These are phyloP conservation scores for Drosophila imparisetae DNA, from an alignment of 2,888 invertebrate species.

Conservation along the genomic window DNA sequence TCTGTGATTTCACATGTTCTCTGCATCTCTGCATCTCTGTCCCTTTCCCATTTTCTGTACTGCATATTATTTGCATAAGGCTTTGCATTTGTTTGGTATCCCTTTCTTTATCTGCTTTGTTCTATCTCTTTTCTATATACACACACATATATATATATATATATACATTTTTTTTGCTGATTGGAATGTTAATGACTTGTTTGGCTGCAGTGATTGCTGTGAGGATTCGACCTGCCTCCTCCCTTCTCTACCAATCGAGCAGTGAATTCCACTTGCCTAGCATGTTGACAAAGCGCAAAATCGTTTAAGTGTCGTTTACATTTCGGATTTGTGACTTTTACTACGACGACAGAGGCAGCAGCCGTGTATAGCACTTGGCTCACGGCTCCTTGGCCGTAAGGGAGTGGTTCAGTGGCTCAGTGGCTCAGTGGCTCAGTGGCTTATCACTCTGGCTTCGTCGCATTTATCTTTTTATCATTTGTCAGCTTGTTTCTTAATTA, in stretches of 20 bases:
- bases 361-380: constrained; percentile 5
- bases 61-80: constrained; percentile 48
- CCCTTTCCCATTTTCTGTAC: constrained; percentile 16
- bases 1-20: constrained; percentile 21
- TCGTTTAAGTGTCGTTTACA: constrained; percentile 60
- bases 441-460: constrained; percentile 14
- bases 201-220: constrained; percentile 45
- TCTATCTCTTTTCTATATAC: neutral
- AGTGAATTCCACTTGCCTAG: constrained; percentile 8
- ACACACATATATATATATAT: neutral
- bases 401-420: constrained; percentile 19
- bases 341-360: neutral
- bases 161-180: constrained; percentile 16
- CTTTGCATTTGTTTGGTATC: constrained; percentile 21
- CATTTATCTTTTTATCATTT: neutral
- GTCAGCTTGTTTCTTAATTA: neutral
- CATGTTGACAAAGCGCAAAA: constrained; percentile 55
- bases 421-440: constrained; percentile 29
- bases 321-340: constrained; percentile 44
- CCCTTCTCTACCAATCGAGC: neutral
- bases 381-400: neutral
- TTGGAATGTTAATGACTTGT: constrained; percentile 59
- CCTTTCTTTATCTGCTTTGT: constrained; percentile 1
- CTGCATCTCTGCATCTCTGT: constrained; percentile 13
- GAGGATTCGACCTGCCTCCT: constrained; percentile 1